Evolutionary conservation across 1,140 invertebrate species (phyloP), one percentile per base, ranked within the genome.

Genomic region (Papilio xuthus): DNA sequence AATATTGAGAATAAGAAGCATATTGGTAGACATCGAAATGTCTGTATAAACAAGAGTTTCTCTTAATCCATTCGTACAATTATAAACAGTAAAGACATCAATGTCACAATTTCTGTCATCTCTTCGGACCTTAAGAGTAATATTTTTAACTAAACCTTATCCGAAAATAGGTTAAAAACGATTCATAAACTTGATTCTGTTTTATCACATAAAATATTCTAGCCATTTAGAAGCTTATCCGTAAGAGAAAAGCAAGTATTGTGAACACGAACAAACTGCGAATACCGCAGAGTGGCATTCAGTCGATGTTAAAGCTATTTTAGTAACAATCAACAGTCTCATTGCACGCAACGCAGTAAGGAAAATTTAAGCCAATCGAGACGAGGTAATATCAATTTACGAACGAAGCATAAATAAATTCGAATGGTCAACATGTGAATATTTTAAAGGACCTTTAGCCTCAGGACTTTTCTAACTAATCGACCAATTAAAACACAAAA

Each of bases 301-400:
- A 73, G 71, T 73, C 20, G 20, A 47, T 73, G 71, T 42, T 73
- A 28, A 26, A 47, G 71, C 71, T 73, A 73, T 73, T 73, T 73
- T 47, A 50, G 71, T 73, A 73, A 50, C 42, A 73, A 73, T 73
- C 71, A 73, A 50, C 71, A 28, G 41, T 73, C 13, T 26, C 44
- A 73, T 50, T 26, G 71, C 71, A 73, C 71, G 71, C 71, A 69
- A 77, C 26, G 44, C 47, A 69, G 69, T 77, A 47, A 77, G 63
- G 63, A 20, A 28, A 28, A 67, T 63, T 77, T 69, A 44, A 69
- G 20, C 56, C 76, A 77, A 77, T 77, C 63, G 60, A 26, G 23
- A 63, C 41, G 42, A 77, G 76, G 76, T 67, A 42, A 77, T 60
- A 77, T 77, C 60, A 77, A 77, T 77, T 77, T 77, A 63, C 44